phyloP scores from a whole-genome alignment of 2,113 vertebrate genomes.

The Vidua macroura region DNA sequence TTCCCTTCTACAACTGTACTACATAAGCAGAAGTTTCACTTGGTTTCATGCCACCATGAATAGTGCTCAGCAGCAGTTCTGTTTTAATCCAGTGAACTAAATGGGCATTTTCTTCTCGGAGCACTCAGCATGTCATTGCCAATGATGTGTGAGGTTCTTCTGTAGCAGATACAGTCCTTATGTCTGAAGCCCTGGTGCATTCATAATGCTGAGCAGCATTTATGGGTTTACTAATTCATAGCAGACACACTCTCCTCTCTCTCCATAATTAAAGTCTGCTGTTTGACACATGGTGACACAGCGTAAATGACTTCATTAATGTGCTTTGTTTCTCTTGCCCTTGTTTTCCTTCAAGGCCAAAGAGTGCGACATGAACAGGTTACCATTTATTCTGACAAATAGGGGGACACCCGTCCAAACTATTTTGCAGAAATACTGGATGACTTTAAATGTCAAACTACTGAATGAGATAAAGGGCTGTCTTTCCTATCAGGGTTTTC shows the following conservation, averaged over 20 bases:
- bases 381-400: not conserved
- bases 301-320: not conserved
- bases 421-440: not conserved
- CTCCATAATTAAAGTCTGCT: not conserved
- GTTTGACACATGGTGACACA: not conserved
- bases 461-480: not conserved
- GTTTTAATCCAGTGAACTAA: constrained; percentile 7
- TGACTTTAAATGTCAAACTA: not conserved
- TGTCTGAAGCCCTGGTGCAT: not conserved
- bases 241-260: not conserved
- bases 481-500: not conserved
- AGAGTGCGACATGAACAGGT: not conserved
- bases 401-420: not conserved
- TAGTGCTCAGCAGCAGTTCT: not conserved
- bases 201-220: not conserved
- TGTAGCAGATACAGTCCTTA: not conserved
- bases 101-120: not conserved
- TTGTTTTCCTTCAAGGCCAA: not conserved
- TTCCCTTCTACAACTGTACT: not conserved
- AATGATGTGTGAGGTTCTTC: not conserved
- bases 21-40: not conserved
- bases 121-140: not conserved
- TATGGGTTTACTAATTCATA: not conserved
- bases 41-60: constrained; percentile 1
- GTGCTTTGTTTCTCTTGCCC: not conserved